These are phyloP conservation scores for Macaca nemestrina DNA, from an alignment of 2,113 vertebrate genomes.

Conservation along the genomic window DNA sequence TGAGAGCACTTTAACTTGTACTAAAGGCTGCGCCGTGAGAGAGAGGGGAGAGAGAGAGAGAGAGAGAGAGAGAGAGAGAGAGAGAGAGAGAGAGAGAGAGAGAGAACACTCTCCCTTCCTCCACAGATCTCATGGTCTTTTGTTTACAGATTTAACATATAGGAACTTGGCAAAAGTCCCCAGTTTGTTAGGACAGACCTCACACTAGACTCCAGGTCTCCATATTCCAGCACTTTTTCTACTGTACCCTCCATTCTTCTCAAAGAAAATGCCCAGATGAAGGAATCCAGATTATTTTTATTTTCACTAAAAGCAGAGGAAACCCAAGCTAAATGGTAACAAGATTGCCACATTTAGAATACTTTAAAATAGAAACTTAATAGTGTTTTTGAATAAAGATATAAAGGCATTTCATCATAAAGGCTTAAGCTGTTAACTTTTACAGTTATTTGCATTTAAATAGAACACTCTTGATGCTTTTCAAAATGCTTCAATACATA, in stretches of 20 bases:
- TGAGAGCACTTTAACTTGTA: neutral
- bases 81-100: neutral
- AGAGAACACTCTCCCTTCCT: neutral
- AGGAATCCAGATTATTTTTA: neutral
- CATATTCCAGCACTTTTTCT: neutral
- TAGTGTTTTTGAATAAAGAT: neutral
- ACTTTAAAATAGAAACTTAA: neutral
- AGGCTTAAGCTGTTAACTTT: neutral
- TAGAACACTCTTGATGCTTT: neutral
- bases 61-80: rapidly evolving
- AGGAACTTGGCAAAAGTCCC: neutral
- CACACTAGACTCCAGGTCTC: neutral
- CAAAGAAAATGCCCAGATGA: neutral
- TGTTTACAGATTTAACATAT: neutral
- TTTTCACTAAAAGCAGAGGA: neutral
- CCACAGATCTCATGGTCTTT: neutral
- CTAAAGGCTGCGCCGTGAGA: neutral
- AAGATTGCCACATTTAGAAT: neutral
- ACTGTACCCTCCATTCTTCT: neutral
- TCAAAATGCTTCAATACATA: neutral
- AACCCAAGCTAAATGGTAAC: neutral
- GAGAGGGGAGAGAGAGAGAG: too few species aligned
- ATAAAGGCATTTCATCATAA: neutral
- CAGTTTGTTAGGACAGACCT: neutral
- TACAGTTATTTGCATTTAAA: conserved; percentile 13